Evolutionary conservation across 1,140 invertebrate species (phyloP).

Genomic region (Sycobia sp.): DNA sequence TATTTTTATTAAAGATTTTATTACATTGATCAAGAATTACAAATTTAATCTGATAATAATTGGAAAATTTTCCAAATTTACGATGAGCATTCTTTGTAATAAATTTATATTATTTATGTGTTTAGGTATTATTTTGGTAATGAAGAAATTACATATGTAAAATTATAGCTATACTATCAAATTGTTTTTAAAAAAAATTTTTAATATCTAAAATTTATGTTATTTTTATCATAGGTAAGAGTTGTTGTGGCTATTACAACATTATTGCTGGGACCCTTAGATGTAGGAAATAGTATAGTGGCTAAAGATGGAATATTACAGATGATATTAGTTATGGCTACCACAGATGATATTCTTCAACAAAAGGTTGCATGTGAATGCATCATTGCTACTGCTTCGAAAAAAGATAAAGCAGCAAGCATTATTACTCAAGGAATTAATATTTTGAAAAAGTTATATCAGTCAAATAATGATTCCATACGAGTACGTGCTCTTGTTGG

Average conservation of each 20-base stretch:
- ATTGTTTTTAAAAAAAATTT: conserved; percentile 7
- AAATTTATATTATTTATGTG: neutral
- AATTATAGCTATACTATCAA: too few species aligned
- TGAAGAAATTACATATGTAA: too few species aligned
- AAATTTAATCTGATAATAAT: too few species aligned
- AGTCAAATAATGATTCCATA: conserved; percentile 89
- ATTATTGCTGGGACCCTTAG: conserved; percentile 87
- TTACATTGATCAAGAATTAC: neutral
- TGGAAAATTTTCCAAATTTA: too few species aligned
- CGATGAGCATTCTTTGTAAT: neutral
- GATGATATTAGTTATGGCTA: conserved; percentile 97
- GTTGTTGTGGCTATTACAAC: conserved; percentile 89
- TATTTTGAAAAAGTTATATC: conserved; percentile 92
- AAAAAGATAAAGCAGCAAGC: conserved; percentile 94
- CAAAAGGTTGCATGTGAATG: conserved; percentile 96
- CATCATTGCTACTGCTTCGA: conserved; percentile 93
- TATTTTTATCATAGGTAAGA: conserved; percentile 60
- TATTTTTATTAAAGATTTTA: neutral
- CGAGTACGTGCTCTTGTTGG: conserved; percentile 90
- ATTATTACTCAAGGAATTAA: conserved; percentile 91
- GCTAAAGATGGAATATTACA: conserved; percentile 92
- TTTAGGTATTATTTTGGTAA: too few species aligned
- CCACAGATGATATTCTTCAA: conserved; percentile 79
- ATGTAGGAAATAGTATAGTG: conserved; percentile 92
- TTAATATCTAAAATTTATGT: neutral